phyloP scores from a whole-genome alignment of 2,113 vertebrate genomes.

The Plecturocebus donacophilus region DNA sequence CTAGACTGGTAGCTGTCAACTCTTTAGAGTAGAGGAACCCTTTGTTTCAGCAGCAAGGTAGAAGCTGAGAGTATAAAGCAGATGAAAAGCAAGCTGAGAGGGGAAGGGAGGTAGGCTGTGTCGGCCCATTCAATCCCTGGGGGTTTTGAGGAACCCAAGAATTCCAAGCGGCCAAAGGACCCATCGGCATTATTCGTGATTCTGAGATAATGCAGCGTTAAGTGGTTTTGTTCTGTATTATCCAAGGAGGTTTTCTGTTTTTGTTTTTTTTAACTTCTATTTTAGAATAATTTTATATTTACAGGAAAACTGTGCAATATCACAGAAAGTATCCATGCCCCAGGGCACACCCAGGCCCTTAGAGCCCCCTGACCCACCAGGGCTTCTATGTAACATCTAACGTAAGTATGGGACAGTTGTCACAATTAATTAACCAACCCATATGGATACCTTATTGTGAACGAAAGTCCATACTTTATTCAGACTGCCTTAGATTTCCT shows the following conservation, averaged over 20 bases:
- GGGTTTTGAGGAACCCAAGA: not conserved
- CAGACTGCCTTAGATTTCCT: not conserved
- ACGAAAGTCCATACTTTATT: not conserved
- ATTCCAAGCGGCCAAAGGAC: not conserved
- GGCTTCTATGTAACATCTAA: not conserved
- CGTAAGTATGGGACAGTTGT: not conserved
- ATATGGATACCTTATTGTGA: not conserved
- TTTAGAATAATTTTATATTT: slow-evolving; percentile 23
- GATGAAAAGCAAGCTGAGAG: not conserved
- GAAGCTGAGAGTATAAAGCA: not conserved
- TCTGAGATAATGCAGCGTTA: not conserved
- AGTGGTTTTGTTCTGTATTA: not conserved
- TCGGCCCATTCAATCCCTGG: not conserved
- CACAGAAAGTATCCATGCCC: not conserved
- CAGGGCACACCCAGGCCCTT: not conserved
- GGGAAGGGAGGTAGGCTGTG: too few species aligned
- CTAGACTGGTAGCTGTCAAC: not conserved
- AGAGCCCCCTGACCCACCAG: too few species aligned
- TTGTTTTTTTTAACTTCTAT: not conserved
- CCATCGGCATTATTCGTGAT: not conserved
- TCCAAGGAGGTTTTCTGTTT: not conserved
- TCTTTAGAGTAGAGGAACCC: not conserved
- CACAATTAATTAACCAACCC: not conserved
- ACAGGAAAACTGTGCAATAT: not conserved
- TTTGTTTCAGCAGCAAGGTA: not conserved